Conservation (phyloP, 1,140 invertebrate genomes). For the Tetranychus urticae region DNA sequence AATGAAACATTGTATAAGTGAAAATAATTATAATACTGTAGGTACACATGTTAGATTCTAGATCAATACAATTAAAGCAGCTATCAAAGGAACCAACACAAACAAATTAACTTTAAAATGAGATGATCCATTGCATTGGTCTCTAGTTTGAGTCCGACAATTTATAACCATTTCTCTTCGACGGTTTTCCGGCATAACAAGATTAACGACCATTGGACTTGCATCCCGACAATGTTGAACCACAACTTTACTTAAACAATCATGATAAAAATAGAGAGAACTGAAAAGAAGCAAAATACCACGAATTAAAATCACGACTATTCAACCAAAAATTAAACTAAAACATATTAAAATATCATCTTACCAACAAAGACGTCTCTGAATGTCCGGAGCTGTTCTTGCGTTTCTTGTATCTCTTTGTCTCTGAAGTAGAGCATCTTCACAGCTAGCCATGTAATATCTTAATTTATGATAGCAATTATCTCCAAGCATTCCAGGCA, state of each 20-base stretch:
- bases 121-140: conserved; percentile 1
- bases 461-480: conserved; percentile 1
- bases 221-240: conserved; percentile 6
- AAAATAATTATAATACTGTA: background rate
- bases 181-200: conserved; percentile 5
- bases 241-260: conserved; percentile 9
- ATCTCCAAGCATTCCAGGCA: background rate
- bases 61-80: background rate
- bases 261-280: conserved; percentile 6
- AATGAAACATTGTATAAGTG: background rate
- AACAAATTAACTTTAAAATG: background rate
- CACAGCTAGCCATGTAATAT: conserved; percentile 1
- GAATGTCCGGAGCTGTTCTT: conserved; percentile 5
- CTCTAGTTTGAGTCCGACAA: conserved; percentile 6
- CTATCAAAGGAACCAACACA: background rate
- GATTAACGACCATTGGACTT: conserved; percentile 6
- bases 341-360: background rate
- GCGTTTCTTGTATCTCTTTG: conserved; percentile 5
- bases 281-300: background rate
- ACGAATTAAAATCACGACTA: background rate
- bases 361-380: conserved; percentile 9
- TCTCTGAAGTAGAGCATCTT: conserved; percentile 4
- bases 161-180: conserved; percentile 6
- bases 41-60: background rate
- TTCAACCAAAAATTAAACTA: too few species aligned